phyloP scores from a whole-genome alignment of 2,888 invertebrate genomes.

The Parnassius mnemosyne region DNA sequence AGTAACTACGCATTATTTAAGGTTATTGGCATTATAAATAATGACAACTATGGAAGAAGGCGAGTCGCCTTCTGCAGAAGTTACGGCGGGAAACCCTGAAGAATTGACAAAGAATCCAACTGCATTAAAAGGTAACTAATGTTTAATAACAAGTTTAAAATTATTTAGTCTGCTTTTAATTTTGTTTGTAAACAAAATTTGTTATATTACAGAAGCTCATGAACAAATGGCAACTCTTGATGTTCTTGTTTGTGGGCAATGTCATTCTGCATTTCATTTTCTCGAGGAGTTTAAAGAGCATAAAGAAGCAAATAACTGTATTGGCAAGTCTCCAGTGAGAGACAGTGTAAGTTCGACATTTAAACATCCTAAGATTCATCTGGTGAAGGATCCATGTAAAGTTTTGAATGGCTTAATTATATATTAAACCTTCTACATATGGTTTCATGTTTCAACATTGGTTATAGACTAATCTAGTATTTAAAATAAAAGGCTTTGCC shows the following conservation, averaged over 20 bases:
- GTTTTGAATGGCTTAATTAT: too few species aligned
- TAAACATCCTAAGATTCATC: too few species aligned
- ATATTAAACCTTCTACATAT: too few species aligned
- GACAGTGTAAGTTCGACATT: conserved; percentile 79
- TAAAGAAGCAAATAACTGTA: conserved; percentile 81
- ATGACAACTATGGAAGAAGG: conserved; percentile 71
- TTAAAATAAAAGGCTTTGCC: too few species aligned
- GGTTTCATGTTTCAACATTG: too few species aligned
- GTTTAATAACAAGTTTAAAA: neutral
- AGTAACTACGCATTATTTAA: conserved; percentile 1
- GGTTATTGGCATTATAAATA: conserved; percentile 29
- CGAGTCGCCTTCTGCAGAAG: conserved; percentile 53
- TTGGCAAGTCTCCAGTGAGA: conserved; percentile 82
- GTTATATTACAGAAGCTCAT: conserved; percentile 82
- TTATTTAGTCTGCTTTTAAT: neutral
- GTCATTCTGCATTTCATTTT: conserved; percentile 89
- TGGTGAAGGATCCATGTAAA: too few species aligned
- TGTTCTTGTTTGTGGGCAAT: conserved; percentile 91
- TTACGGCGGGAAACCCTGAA: conserved; percentile 77
- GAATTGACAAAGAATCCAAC: conserved; percentile 83
- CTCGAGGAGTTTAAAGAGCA: conserved; percentile 89
- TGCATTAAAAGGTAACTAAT: conserved; percentile 79
- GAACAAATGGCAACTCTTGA: conserved; percentile 88
- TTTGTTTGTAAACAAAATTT: neutral
- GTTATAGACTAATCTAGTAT: too few species aligned